Evolutionary conservation across 1,140 invertebrate species (phyloP).

Genomic region (Drosophila oshimai): DNA sequence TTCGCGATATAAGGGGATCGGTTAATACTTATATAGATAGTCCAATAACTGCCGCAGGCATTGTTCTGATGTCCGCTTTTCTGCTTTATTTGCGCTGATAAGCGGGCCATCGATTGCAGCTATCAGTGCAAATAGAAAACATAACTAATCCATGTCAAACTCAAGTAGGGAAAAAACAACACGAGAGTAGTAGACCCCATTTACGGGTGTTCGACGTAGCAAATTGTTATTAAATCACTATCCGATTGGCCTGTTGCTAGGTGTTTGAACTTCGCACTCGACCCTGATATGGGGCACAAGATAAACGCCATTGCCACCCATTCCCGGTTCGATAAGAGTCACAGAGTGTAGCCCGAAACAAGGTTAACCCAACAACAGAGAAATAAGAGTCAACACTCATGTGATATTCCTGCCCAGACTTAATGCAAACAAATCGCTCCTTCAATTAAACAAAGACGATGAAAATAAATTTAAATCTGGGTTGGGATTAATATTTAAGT

Average conservation of each 20-base stretch:
- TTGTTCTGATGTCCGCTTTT: conserved; percentile 12
- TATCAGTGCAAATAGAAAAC: conserved; percentile 50
- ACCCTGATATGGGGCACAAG: conserved; percentile 26
- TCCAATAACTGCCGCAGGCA: conserved; percentile 15
- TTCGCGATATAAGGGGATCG: not conserved
- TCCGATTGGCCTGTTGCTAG: conserved; percentile 27
- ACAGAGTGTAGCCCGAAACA: not conserved
- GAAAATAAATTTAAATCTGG: not conserved
- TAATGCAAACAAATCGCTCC: conserved; percentile 21
- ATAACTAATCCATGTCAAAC: conserved; percentile 48
- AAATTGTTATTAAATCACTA: conserved; percentile 45
- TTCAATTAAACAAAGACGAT: not conserved
- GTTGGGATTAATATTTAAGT: not conserved
- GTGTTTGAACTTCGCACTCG: conserved; percentile 44
- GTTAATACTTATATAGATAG: conserved; percentile 1
- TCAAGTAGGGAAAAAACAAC: conserved; percentile 9
- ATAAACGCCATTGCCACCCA: conserved; percentile 3
- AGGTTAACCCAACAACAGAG: conserved; percentile 11
- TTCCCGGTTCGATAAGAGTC: conserved; percentile 4
- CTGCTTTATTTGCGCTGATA: conserved; percentile 7
- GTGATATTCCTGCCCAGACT: conserved; percentile 9
- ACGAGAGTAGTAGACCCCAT: not conserved
- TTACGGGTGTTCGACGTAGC: conserved; percentile 1
- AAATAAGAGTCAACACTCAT: not conserved
- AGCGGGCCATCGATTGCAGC: conserved; percentile 28